Base-by-base conservation (phyloP, 2,797 vertebrate species). In the Hemitrygon akajei region DNA sequence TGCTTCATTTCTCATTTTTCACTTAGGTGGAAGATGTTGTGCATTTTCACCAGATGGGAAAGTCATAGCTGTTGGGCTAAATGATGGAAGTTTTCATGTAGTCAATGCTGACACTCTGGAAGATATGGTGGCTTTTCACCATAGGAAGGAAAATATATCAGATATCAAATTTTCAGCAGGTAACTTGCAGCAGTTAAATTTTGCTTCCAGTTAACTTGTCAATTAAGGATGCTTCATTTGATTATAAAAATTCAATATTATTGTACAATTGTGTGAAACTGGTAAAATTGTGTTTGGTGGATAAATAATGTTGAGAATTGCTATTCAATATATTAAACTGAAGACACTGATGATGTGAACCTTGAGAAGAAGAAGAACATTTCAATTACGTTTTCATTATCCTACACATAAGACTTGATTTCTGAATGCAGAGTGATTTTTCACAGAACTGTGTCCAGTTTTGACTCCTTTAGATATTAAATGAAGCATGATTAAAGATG, bases 51-150 rank as follows among this genome's bases (percentile, higher is more conserved):
- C 98, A 0, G 98, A 99, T 1, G 99, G 98, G n/a, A 99, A 99
- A 95, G 98, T 97, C 94, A 97, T 99, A 95, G 98, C 98, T 0
- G 98, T 99, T 0, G 99, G 98, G 7, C 94, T 99, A 94, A 99
- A 98, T 0, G 99, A 99, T 9, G 99, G 99, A 92, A 98, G 98
- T 95, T 99, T 99, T 95, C 96, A 99, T 95, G 98, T 99, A 91
- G 98, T 99, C 92, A 99, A 99, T 10, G 98, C 98, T 0, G 98
- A 99, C 95, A 99, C 98, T 0, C 97, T 99, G 94, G 99, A 99
- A 96, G 99, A 99, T 96, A 98, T 99, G 98, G 98, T 99, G 94
- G 98, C 98, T 93, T 99, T 99, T 95, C 99, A 99, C 95, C 98
- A 99, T 96, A 97, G 99, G 95, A 98, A 97, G 95, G 98, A 99